These are phyloP conservation scores for Urosaurus nigricauda DNA, from an alignment of 2,797 vertebrate species.

Conservation along the genomic window DNA sequence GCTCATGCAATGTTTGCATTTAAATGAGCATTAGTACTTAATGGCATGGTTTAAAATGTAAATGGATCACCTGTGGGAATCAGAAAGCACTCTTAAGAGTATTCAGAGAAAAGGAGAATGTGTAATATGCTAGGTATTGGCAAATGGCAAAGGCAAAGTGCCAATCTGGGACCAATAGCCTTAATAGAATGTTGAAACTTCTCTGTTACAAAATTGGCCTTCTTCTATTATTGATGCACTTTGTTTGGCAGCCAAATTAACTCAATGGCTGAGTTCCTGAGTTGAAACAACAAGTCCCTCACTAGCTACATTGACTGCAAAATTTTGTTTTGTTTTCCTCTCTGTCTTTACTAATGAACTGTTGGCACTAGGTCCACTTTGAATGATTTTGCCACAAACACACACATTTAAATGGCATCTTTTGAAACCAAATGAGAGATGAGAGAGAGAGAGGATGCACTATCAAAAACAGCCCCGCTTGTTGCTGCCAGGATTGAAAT, in stretches of 20 bases:
- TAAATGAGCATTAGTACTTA: constrained; percentile 54
- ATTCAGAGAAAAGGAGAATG: constrained; percentile 18
- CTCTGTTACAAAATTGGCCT: constrained; percentile 32
- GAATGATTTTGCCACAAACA: constrained; percentile 48
- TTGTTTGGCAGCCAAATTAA: constrained; percentile 48
- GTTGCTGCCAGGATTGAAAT: constrained; percentile 34
- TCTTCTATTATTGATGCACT: constrained; percentile 38
- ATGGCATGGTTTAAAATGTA: constrained; percentile 47
- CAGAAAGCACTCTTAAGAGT: constrained; percentile 31
- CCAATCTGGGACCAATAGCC: neutral
- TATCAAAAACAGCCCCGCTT: constrained; percentile 37
- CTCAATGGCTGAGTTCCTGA: constrained; percentile 6
- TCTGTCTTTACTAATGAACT: constrained; percentile 51
- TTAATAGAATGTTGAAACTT: constrained; percentile 32
- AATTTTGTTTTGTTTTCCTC: constrained; percentile 45
- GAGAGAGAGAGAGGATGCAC: neutral
- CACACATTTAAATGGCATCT: constrained; percentile 1
- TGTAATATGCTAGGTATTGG: constrained; percentile 8
- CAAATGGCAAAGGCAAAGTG: neutral
- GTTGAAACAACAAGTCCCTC: constrained; percentile 46
- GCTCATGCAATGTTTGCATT: constrained; percentile 11
- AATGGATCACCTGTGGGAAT: constrained; percentile 9
- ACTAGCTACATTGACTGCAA: constrained; percentile 41
- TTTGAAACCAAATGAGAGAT: constrained; percentile 40
- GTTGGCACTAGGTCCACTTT: constrained; percentile 32